Percentiles rank a stretch among this genome's conserved stretches.
phyloP scores from a whole-genome alignment of 2,888 invertebrate genomes.

The Macrophya annulata region DNA sequence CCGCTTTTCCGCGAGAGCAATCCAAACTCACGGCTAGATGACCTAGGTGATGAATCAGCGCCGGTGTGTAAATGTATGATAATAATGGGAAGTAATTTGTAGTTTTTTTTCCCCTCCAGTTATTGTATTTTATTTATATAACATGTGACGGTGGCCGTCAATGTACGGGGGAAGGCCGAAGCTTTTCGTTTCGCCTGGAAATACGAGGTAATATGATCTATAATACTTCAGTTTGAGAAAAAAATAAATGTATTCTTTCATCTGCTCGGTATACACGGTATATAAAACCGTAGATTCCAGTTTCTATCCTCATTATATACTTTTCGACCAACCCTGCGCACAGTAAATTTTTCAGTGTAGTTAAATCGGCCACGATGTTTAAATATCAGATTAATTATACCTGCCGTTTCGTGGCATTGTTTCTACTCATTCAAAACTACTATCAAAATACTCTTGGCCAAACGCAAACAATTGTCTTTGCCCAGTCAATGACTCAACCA shows the following conservation, averaged over 20 bases:
- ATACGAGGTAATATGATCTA: conserved; percentile 66
- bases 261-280: conserved; percentile 18
- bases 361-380: conserved; percentile 22
- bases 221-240: conserved; percentile 14
- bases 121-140: conserved; percentile 51
- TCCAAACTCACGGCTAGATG: conserved; percentile 39
- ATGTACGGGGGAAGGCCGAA: conserved; percentile 60
- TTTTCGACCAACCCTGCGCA: neutral
- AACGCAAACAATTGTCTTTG: conserved; percentile 44
- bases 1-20: conserved; percentile 10
- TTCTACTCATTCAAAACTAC: conserved; percentile 33
- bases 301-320: conserved; percentile 3
- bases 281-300: conserved; percentile 42
- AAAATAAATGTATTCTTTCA: conserved; percentile 24
- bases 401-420: conserved; percentile 10
- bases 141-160: conserved; percentile 33
- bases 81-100: conserved; percentile 60
- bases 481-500: conserved; percentile 24
- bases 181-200: conserved; percentile 66
- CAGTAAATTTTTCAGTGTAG: neutral
- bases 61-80: conserved; percentile 40
- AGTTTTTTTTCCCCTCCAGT: conserved; percentile 53
- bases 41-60: conserved; percentile 42
- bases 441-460: conserved; percentile 28
- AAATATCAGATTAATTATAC: conserved; percentile 39